Base-by-base conservation (phyloP, 2,888 invertebrate species). In the Phania funesta region DNA sequence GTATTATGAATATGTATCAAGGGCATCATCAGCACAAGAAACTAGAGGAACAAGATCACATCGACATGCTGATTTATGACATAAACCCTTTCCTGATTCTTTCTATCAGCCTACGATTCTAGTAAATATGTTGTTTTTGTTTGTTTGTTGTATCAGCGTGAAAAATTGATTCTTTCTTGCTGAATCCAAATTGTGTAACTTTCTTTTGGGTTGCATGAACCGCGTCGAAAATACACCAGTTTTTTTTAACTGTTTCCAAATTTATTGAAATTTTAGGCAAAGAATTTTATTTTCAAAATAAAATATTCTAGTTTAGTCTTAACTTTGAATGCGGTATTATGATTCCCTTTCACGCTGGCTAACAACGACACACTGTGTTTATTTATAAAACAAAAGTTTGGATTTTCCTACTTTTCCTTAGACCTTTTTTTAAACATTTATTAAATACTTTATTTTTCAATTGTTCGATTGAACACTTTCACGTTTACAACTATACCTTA, bases 11-110 rank as follows among this genome's bases (percentile, higher is more conserved):
- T 26, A n/a, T 83, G 29, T 44, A 44, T 73, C 22, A 48, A 18
- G 70, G 38, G 60, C 41, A 73, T 50, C 16, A 38, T 32, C 35
- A 22, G 29, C 22, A 56, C 20, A 35, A 35, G 24, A 46, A 35
- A 48, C 9, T 38, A 48, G 8, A 71, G 24, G 13, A 32, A 18
- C 18, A 41, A 38, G 38, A 60, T 22, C 24, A 32, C n/a, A 22
- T 56, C 16, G 44, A 65, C 84, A 86, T 86, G 87, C 87, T 88
- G 88, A 88, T 88, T 88, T 88, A 88, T 88, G 88, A 74, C 65
- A 9, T 52, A 35, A 82, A 74, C 84, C 84, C 71, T 80, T 82
- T 84, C 64, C 32, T 35, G 18, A 3, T 16, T 44, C 13, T 20
- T 16, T 41, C 48, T 46, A 5, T 35, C 35, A 18, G 7, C 2